phyloP scores from a whole-genome alignment of 2,888 invertebrate genomes.

The Tetramorium bicarinatum region DNA sequence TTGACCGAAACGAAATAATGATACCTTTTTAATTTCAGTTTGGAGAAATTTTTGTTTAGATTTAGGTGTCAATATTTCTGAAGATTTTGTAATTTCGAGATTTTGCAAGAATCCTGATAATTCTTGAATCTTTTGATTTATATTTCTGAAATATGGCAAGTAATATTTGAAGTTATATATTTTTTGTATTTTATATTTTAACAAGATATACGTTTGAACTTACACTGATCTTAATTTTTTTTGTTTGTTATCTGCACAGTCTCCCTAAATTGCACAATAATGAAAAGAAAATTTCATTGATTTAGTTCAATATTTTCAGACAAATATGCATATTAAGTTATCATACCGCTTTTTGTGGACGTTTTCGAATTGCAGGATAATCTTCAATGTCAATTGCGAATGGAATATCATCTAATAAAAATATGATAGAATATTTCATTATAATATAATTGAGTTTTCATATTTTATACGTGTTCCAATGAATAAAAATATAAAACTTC shows the following conservation, averaged over 20 bases:
- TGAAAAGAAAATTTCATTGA: not conserved
- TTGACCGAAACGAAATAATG: constrained; percentile 16
- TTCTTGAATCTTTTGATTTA: constrained; percentile 83
- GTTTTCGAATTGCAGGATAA: constrained; percentile 87
- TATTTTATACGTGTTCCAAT: not conserved
- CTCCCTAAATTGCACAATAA: constrained; percentile 39
- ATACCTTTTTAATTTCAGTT: constrained; percentile 89
- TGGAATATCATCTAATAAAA: constrained; percentile 88
- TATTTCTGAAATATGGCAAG: constrained; percentile 68
- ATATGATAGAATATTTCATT: constrained; percentile 1
- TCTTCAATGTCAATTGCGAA: constrained; percentile 86
- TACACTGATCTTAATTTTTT: constrained; percentile 67
- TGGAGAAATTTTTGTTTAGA: constrained; percentile 88
- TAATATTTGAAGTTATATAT: not conserved
- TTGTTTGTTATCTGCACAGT: constrained; percentile 37
- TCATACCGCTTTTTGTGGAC: constrained; percentile 86
- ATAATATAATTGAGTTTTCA: not conserved
- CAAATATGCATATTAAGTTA: constrained; percentile 12
- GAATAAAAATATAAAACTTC: not conserved
- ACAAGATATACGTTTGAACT: constrained; percentile 45
- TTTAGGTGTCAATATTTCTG: constrained; percentile 83
- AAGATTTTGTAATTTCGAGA: constrained; percentile 71
- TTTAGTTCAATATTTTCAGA: not conserved
- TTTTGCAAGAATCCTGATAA: constrained; percentile 84
- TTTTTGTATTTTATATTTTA: not conserved